Base-by-base conservation (phyloP, 1,140 invertebrate species). In the Pseudomyrmex gracilis region DNA sequence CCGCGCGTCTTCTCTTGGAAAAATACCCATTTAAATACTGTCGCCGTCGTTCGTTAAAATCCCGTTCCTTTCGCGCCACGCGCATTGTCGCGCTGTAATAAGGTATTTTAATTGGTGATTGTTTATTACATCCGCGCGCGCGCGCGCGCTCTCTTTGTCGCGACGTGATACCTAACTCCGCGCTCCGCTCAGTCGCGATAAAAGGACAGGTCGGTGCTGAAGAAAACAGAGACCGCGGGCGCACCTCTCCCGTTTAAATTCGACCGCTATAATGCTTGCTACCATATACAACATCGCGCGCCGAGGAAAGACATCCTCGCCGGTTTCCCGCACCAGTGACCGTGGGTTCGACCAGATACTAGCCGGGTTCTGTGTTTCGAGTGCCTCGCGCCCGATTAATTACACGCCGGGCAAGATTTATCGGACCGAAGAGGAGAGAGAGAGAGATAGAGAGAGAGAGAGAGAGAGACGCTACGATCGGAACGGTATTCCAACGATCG, bases 101-200 rank as follows among this genome's bases (percentile, higher is more conserved):
- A 92, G 91, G 92, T 91, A 93, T 93, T 93, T 93, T 92, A 93
- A 93, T 93, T 93, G 90, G 90, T 88, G 61, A 84, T 86, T 87
- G 87, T 92, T 70, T 87, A 88, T 88, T 88, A 88, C 67, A 73
- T 88, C 80, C 73, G 87, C 68, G 74, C 76, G 63, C 34, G 74
- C 34, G 51, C 58, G 74, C 60, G 64, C 53, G 74, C 60, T 51
- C 53, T 68, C 51, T 70, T 49, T 43, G 34, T 57, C 34, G 43
- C 43, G 20, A 70, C 64, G 17, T 13, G 76, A 68, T 55, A 20
- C 66, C 53, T 24, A 51, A 47, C 57, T 15, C 73, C 78, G 70
- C 74, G 34, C 17, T 71, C 49, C 24, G 57, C 60, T 83, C 55
- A 43, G 70, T 60, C 58, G 51, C n/a, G 63, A 74, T 68, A 73